Conservation (phyloP, 2,113 vertebrate genomes). For the Mastomys coucha region DNA sequence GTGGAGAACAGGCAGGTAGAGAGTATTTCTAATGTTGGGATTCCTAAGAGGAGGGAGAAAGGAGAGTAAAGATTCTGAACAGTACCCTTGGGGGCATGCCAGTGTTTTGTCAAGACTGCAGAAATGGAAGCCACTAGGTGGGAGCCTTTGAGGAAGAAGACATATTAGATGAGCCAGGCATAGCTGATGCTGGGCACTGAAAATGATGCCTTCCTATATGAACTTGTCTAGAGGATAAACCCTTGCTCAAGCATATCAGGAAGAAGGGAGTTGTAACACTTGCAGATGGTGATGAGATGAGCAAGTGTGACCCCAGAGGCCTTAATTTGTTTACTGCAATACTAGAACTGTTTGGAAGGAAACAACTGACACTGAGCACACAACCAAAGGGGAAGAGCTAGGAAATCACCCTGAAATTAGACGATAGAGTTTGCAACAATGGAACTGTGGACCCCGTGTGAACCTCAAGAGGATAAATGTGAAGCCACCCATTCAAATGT, state of each 20-base stretch:
- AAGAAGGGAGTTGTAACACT: background rate
- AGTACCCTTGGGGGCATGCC: background rate
- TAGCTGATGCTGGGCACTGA: background rate
- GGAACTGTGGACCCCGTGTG: background rate
- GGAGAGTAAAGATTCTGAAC: background rate
- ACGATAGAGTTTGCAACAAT: background rate
- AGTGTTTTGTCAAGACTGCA: background rate
- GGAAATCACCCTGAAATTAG: background rate
- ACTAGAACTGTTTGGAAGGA: background rate
- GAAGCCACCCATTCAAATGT: background rate
- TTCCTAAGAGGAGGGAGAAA: background rate
- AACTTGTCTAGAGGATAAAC: background rate
- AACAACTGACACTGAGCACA: background rate
- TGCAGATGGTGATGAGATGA: background rate
- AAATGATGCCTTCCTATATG: accelerated
- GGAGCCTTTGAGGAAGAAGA: background rate
- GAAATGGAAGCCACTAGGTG: background rate
- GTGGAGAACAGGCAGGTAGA: background rate
- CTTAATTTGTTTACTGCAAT: background rate
- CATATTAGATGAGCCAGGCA: background rate
- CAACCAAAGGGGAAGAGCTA: background rate
- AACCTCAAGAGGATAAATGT: conserved; percentile 11
- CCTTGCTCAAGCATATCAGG: background rate
- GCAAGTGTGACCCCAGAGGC: background rate
- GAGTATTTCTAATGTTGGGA: background rate